These are phyloP conservation scores for Leptopilina syphax DNA, from an alignment of 2,888 invertebrate genomes.

Conservation along the genomic window DNA sequence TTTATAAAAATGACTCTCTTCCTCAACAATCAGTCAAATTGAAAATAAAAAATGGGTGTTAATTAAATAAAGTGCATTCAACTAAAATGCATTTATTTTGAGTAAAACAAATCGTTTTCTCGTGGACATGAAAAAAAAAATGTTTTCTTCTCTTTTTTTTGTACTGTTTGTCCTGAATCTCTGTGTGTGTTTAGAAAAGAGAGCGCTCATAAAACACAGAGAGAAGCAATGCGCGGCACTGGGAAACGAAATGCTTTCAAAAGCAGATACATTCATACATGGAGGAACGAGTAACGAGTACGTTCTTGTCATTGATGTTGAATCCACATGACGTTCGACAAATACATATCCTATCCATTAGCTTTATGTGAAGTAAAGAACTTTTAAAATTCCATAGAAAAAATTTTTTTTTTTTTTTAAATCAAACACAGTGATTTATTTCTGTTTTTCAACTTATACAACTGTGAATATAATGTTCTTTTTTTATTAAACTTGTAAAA, in stretches of 20 bases:
- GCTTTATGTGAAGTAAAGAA: slow-evolving; percentile 2
- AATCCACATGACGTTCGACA: neutral
- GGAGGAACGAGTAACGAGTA: neutral
- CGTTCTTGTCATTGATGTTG: slow-evolving; percentile 14
- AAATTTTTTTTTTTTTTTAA: neutral
- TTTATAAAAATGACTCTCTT: no score
- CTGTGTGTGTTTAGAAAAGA: neutral
- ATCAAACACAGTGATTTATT: slow-evolving; percentile 1
- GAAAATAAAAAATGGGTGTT: no score
- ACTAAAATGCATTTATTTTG: neutral
- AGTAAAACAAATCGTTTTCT: neutral
- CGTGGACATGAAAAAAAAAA: neutral
- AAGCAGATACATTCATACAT: slow-evolving; percentile 8
- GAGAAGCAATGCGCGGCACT: neutral
- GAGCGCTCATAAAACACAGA: neutral
- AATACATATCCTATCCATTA: slow-evolving; percentile 32
- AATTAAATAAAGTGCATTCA: no score
- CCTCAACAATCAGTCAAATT: no score
- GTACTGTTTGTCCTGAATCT: neutral
- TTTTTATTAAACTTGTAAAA: no score
- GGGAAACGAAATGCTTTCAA: slow-evolving; percentile 6
- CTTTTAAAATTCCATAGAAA: slow-evolving; percentile 1
- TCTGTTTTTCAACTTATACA: neutral
- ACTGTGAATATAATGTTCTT: no score
- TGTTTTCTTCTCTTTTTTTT: neutral